phyloP scores from a whole-genome alignment of 1,140 invertebrate genomes.

The Aphelinus certus region DNA sequence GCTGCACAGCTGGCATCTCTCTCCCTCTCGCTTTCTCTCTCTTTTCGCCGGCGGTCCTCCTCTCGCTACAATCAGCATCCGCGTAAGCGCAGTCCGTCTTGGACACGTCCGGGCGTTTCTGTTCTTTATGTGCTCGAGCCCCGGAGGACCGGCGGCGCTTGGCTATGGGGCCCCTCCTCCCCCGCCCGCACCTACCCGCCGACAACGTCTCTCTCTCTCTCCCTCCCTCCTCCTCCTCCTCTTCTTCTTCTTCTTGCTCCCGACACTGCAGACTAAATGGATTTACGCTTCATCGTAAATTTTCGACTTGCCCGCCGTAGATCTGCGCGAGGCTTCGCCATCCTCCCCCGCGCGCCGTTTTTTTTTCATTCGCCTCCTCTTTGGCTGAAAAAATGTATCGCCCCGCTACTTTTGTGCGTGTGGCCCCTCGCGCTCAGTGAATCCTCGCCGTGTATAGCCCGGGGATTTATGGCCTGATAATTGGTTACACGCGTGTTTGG shows the following conservation, averaged over 20 bases:
- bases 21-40: conserved; percentile 8
- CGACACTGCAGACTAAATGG: conserved; percentile 32
- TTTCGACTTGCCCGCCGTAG: conserved; percentile 28
- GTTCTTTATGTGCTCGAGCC: conserved; percentile 56
- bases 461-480: no score
- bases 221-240: background rate
- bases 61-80: conserved; percentile 50
- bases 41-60: conserved; percentile 24
- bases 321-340: conserved; percentile 5
- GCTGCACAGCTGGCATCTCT: background rate
- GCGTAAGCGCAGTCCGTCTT: conserved; percentile 59
- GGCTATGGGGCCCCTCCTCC: background rate
- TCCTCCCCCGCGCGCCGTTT: background rate
- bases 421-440: no score
- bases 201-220: conserved; percentile 20
- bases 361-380: background rate
- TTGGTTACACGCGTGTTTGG: no score
- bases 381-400: conserved; percentile 18
- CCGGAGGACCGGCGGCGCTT: conserved; percentile 54
- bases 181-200: conserved; percentile 6
- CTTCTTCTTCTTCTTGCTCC: background rate
- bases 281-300: conserved; percentile 38
- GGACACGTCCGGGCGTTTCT: conserved; percentile 55
- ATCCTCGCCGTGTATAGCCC: no score
- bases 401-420: background rate